Base-by-base conservation (phyloP, 2,113 vertebrate genomes). In the Microtus ochrogaster region DNA sequence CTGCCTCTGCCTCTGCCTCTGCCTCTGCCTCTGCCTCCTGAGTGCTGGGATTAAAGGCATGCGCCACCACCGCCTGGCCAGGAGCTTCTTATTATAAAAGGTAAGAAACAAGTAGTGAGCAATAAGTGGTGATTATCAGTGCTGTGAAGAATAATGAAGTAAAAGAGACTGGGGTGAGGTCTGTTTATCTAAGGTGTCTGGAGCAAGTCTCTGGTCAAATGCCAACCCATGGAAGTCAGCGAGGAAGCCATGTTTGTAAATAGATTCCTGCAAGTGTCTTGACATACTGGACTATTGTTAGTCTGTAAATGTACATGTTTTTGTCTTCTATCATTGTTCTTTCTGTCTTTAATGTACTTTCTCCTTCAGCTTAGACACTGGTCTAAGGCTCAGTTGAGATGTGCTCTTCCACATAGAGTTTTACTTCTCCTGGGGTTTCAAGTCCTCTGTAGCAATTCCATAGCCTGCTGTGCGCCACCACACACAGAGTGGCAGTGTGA, bases 291-390 rank as follows among this genome's bases (percentile, higher is more conserved):
- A 49, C 61, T 96, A 7, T 12, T 76, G 73, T 61, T 73, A 81
- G 47, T 76, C 73, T 92, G 10, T 92, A 89, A 91, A 65, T 76
- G 28, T 77, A n/a, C 7, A 4, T 16, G 30, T 44, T 94, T 88
- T 28, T 94, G 49, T 73, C 36, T 84, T 92, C 39, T 14, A 52
- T 95, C 85, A 55, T 24, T 68, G 39, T 95, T 86, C 22, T 41
- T 94, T 96, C 47, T 94, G 33, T n/a, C 73, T 96, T 39, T 28
- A 66, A 44, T 83, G 9, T 68, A 2, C 6, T 72, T 26, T 89
- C 19, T 63, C 44, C 33, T 4, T 76, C 55, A 87, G 1, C 74
- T 81, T 93, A 30, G 61, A 36, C 63, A 93, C 17, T 90, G 55
- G 22, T 85, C 81, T 96, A 65, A 83, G 16, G 91, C 70, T 90